Base-by-base conservation (phyloP, 2,888 invertebrate genomes). In the Nomada flava region DNA sequence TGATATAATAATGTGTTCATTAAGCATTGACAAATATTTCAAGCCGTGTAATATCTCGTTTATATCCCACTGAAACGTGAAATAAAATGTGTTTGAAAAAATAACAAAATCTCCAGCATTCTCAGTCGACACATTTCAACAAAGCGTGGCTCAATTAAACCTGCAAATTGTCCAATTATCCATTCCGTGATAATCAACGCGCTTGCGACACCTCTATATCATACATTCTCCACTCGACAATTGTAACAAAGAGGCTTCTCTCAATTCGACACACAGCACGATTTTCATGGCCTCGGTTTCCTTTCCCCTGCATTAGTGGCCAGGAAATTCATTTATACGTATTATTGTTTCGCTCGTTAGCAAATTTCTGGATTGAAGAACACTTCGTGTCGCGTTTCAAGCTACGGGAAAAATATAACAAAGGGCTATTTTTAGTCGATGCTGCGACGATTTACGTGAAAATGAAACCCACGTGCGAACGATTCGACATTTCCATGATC, bases 321-420 rank as follows among this genome's bases (percentile, higher is more conserved):
- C 9, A 7, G 57, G 47, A 23, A 69, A 74, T 59, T 42, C n/a
- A 36, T 68, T 50, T 59, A 9, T 20, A 13, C 20, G 29, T 23
- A 18, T 57, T 23, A 18, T 57, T 36, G 47, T n/a, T 53, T 15
- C 69, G n/a, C 59, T 69, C 15, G 74, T 69, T 69, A 59, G 26
- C 13, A 44, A 42, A 47, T 36, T 60, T 36, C 62, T 23, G 9
- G 4, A 52, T 23, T 36, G 10, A 0, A 50, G 29, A 18, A 4
- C n/a, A 10, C 15, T 18, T 47, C 20, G 23, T 10, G 10, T 13
- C 53, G 23, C 29, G 10, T 1, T 29, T 20, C 15, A 13, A 18
- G 2, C 20, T 3, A 18, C 11, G 20, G 2, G 2, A 11, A 26
- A n/a, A 60, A 42, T n/a, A 13, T 13, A 9, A 0, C 23, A 10